phyloP scores from a whole-genome alignment of 1,140 invertebrate species.

The Zaprionus inermis region DNA sequence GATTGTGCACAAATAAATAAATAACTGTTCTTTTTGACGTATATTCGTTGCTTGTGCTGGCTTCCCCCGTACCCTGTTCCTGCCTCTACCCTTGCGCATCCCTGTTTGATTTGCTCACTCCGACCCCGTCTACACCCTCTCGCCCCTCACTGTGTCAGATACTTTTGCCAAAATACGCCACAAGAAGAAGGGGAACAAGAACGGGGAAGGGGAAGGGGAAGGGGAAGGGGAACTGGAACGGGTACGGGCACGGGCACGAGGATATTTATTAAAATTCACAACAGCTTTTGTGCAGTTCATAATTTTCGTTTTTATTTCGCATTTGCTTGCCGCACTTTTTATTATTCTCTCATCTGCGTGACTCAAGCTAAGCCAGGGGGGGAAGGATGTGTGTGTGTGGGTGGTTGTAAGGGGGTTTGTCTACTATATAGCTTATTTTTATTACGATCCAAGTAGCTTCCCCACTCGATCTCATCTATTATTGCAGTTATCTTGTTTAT shows the following conservation, averaged over 20 bases:
- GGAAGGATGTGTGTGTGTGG: background rate
- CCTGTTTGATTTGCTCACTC: constrained; percentile 77
- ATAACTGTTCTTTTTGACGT: constrained; percentile 83
- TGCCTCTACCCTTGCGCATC: constrained; percentile 18
- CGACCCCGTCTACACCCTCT: background rate
- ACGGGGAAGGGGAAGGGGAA: constrained; percentile 13
- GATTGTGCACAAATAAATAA: constrained; percentile 82
- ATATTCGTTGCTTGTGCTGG: constrained; percentile 56
- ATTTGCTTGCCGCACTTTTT: constrained; percentile 61
- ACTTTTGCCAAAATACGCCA: constrained; percentile 45
- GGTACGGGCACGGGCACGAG: constrained; percentile 12
- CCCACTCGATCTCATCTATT: background rate
- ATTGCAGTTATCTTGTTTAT: background rate
- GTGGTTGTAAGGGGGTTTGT: background rate
- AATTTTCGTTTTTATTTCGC: constrained; percentile 81
- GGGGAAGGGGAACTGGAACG: constrained; percentile 1
- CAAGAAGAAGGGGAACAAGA: constrained; percentile 26
- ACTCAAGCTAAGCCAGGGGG: constrained; percentile 27
- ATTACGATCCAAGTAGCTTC: too few species aligned
- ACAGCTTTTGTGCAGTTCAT: constrained; percentile 83
- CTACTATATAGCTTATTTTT: too few species aligned
- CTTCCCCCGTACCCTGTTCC: background rate
- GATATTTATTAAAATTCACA: constrained; percentile 83
- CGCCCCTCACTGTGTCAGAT: constrained; percentile 49
- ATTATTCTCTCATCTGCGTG: constrained; percentile 40